These are phyloP conservation scores for Poliocrania exsul DNA, from an alignment of 2,797 vertebrate genomes.

Conservation along the genomic window DNA sequence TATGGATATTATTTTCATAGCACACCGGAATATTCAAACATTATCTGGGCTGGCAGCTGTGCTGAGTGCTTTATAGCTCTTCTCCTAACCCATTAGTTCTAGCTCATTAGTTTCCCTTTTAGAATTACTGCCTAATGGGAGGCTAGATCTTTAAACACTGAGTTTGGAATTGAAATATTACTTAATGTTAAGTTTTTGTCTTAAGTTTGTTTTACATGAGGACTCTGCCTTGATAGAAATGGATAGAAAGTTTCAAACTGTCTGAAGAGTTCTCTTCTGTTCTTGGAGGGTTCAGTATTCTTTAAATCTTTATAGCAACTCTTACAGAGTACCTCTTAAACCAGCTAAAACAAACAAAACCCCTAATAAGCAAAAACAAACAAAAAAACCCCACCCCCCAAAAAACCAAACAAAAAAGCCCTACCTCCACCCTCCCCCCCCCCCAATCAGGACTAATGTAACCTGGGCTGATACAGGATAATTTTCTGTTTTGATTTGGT, in stretches of 20 bases:
- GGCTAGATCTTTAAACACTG: background rate
- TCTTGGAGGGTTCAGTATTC: background rate
- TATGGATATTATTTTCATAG: background rate
- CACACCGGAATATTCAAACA: background rate
- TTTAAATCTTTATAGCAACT: background rate
- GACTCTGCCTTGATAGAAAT: background rate
- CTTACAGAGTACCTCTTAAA: background rate
- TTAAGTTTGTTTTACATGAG: background rate
- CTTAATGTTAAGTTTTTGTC: background rate
- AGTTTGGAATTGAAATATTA: background rate
- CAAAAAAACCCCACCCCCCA: too few relatives aligned
- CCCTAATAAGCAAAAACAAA: too few relatives aligned
- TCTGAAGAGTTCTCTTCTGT: background rate
- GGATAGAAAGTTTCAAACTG: background rate
- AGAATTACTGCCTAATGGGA: background rate
- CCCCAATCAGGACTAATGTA: accelerated
- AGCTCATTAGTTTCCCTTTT: background rate
- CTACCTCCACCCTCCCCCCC: too few relatives aligned
- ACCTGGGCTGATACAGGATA: accelerated
- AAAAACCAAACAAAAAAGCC: too few relatives aligned
- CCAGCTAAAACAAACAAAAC: background rate
- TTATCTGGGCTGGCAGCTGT: background rate
- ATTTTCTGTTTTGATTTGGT: background rate
- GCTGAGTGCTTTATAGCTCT: background rate
- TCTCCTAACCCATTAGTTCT: background rate